Conservation (phyloP, 1,140 invertebrate genomes). For the Drosophila nigrodunni region DNA sequence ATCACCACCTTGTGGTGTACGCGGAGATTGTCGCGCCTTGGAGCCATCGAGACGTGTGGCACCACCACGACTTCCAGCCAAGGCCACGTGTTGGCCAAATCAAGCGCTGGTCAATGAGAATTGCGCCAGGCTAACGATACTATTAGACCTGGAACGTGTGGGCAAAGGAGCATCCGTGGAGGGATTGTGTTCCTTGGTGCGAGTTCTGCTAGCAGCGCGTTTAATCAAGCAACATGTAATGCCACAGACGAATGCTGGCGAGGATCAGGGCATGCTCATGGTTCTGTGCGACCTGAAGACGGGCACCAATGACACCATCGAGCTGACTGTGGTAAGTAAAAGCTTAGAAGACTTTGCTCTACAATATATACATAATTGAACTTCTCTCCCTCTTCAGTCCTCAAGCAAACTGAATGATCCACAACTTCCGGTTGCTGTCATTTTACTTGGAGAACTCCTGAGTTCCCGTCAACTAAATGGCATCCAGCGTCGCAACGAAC, state of each 20-base stretch:
- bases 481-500: constrained; percentile 65
- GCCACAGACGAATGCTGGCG: not conserved
- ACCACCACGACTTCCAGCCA: constrained; percentile 90
- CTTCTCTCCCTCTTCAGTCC: constrained; percentile 73
- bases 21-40: constrained; percentile 92
- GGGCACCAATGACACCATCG: constrained; percentile 92
- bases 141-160: constrained; percentile 88
- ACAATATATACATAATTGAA: too few species aligned
- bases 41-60: constrained; percentile 90
- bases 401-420: constrained; percentile 85
- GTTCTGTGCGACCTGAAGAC: constrained; percentile 92
- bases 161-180: constrained; percentile 90
- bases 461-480: constrained; percentile 87
- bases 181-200: constrained; percentile 88
- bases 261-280: constrained; percentile 86
- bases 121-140: constrained; percentile 90
- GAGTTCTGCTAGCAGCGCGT: constrained; percentile 88
- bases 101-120: constrained; percentile 88
- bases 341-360: not conserved
- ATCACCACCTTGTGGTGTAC: constrained; percentile 90
- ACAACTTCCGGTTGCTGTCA: constrained; percentile 87
- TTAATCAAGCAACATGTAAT: constrained; percentile 78
- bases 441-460: constrained; percentile 89
- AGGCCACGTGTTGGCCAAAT: constrained; percentile 92
- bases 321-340: constrained; percentile 92